Evolutionary conservation across 2,888 invertebrate genomes (phyloP).

Genomic region (Tachina grossa): DNA sequence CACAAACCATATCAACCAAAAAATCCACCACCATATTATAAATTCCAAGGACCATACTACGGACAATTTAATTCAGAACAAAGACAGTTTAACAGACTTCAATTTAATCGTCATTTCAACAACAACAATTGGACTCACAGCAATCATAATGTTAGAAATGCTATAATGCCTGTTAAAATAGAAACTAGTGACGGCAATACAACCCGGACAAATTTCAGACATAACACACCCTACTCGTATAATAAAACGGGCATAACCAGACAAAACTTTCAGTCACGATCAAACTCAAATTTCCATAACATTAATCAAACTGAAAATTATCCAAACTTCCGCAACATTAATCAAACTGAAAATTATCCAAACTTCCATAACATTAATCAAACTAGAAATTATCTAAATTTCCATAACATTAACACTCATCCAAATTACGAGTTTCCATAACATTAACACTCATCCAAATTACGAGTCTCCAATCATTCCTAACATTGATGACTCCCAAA

Average conservation of each 20-base stretch:
- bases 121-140: neutral
- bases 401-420: neutral
- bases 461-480: neutral
- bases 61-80: slow-evolving; percentile 3
- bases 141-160: neutral
- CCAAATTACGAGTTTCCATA: neutral
- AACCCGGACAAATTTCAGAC: slow-evolving; percentile 5
- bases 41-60: slow-evolving; percentile 11
- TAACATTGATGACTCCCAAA: slow-evolving; percentile 19
- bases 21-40: slow-evolving; percentile 1
- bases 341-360: neutral
- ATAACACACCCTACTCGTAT: neutral
- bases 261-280: slow-evolving; percentile 8
- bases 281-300: neutral
- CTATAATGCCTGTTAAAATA: slow-evolving; percentile 10
- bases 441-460: neutral
- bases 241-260: slow-evolving; percentile 6
- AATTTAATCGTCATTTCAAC: slow-evolving; percentile 3
- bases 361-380: neutral
- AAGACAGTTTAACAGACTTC: slow-evolving; percentile 1
- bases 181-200: slow-evolving; percentile 3
- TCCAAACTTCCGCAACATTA: no score
- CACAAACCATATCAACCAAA: neutral
- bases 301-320: no score
- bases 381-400: neutral